These are phyloP conservation scores for Gnatocerus cornutus DNA, from an alignment of 2,888 invertebrate species.

Conservation along the genomic window DNA sequence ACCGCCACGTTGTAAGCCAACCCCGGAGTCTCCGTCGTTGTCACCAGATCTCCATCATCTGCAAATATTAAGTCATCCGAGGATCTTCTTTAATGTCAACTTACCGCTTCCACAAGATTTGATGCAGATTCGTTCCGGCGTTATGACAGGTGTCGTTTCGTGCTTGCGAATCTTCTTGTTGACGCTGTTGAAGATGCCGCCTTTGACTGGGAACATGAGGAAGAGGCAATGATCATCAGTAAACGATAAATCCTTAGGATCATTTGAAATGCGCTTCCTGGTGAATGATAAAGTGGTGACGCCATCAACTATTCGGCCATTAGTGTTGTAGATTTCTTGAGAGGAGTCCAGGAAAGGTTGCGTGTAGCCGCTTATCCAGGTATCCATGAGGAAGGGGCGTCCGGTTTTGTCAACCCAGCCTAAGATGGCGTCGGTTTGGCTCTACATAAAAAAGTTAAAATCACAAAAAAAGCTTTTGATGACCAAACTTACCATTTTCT, in stretches of 20 bases:
- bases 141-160: constrained; percentile 80
- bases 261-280: constrained; percentile 84
- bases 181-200: constrained; percentile 86
- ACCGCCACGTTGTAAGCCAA: constrained; percentile 82
- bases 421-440: constrained; percentile 90
- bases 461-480: background rate
- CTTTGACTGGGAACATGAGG: constrained; percentile 90
- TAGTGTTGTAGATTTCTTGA: constrained; percentile 82
- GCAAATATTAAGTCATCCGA: constrained; percentile 47
- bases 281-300: constrained; percentile 85
- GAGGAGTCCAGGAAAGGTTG: constrained; percentile 81
- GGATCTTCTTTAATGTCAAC: too few species aligned
- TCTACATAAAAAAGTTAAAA: constrained; percentile 70
- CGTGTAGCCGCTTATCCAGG: constrained; percentile 88
- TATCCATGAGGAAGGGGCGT: constrained; percentile 90
- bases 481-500: constrained; percentile 80
- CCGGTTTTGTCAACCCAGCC: constrained; percentile 91
- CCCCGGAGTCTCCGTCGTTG: constrained; percentile 78
- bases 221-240: constrained; percentile 88
- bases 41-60: constrained; percentile 75
- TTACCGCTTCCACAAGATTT: constrained; percentile 85
- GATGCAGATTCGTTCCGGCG: constrained; percentile 86
- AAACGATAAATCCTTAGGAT: constrained; percentile 84
- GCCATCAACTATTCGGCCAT: constrained; percentile 83
- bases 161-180: constrained; percentile 92